These are phyloP conservation scores for Copsychus sechellarum DNA, from an alignment of 2,113 vertebrate genomes.

Conservation along the genomic window DNA sequence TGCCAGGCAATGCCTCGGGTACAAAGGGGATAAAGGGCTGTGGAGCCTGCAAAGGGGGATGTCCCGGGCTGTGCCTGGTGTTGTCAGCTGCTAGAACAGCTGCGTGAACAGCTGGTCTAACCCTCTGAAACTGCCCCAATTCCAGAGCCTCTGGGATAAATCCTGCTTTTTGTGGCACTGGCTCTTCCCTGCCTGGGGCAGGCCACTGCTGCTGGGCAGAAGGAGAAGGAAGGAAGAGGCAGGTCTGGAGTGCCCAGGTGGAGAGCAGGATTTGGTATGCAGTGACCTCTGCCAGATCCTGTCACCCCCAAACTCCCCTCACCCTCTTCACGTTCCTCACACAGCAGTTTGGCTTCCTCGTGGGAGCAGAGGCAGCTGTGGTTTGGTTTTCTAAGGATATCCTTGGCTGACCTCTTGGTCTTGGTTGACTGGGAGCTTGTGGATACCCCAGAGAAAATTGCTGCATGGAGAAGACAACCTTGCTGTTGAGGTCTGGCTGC, in stretches of 20 bases:
- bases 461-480: neutral
- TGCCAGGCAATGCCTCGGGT: neutral
- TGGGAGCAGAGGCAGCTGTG: neutral
- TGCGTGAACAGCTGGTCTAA: constrained; percentile 45
- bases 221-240: neutral
- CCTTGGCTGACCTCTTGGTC: neutral
- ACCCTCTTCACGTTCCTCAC: neutral
- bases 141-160: neutral
- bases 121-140: neutral
- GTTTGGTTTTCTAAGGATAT: neutral
- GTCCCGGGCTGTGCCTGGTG: neutral
- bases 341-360: accelerated
- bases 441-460: neutral
- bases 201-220: neutral
- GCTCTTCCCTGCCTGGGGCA: neutral
- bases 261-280: neutral
- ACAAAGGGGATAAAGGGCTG: neutral
- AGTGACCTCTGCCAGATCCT: neutral
- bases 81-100: constrained; percentile 61
- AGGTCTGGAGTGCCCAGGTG: neutral
- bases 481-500: neutral
- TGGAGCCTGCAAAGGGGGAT: neutral
- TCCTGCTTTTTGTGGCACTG: neutral
- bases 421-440: neutral
- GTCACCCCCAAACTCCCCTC: neutral